Conservation (phyloP, 2,888 invertebrate genomes). For the Drosophila prolongata region DNA sequence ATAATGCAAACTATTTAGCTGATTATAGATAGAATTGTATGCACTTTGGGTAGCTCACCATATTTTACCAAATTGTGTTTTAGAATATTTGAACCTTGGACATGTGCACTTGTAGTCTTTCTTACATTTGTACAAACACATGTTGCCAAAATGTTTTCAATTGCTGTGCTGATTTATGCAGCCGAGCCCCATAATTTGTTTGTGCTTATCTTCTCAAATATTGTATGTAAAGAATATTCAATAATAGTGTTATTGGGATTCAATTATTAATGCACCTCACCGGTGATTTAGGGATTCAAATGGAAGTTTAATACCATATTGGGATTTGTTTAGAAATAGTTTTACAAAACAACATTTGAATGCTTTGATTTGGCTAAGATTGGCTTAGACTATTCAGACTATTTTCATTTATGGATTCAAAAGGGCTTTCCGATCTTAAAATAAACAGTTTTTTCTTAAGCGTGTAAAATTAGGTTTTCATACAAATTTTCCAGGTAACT, state of each 20-base stretch:
- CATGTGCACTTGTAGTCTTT: background rate
- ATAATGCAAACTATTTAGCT: conserved; percentile 2
- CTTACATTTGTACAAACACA: background rate
- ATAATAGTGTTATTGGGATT: background rate
- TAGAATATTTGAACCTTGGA: background rate
- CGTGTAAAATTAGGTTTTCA: background rate
- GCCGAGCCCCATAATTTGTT: background rate
- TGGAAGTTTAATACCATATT: too few species aligned
- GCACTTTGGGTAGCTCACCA: background rate
- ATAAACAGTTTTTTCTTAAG: too few species aligned
- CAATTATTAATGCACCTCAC: background rate
- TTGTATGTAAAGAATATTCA: background rate
- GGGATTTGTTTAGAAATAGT: too few species aligned
- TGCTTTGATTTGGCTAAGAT: too few species aligned
- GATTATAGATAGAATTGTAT: background rate
- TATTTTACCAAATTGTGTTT: background rate
- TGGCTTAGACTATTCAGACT: too few species aligned
- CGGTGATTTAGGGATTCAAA: too few species aligned
- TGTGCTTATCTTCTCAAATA: background rate
- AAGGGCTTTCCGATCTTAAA: too few species aligned
- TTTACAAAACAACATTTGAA: too few species aligned
- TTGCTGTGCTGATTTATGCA: background rate
- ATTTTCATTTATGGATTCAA: too few species aligned
- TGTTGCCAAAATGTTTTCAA: background rate
- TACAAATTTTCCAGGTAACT: conserved; percentile 30